Base-by-base conservation (phyloP, 1,140 invertebrate species). In the Aphelinus atriplicis region DNA sequence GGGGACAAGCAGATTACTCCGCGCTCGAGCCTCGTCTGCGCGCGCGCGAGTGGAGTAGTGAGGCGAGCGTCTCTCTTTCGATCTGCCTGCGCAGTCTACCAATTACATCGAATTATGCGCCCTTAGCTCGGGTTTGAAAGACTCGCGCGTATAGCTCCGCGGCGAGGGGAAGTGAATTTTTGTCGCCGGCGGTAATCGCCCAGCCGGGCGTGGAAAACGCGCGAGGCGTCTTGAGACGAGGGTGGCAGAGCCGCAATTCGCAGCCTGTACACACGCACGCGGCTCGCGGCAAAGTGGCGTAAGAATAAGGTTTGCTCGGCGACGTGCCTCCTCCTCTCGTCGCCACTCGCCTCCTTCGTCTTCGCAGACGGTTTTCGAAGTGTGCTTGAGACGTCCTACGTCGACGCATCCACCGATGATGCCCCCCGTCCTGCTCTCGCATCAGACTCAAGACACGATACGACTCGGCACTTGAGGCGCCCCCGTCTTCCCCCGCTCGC, bases 281-380 rank as follows among this genome's bases (percentile, higher is more conserved):
- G 26, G 26, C 26, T 26, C 47, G 81, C 82, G 80, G 80, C 81
- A 86, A 84, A 87, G 85, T 87, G 80, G 85, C 84, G 84, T 85
- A 87, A 88, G 86, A 87, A 87, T 87, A 87, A 88, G 85, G 84
- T 87, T 87, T 86, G 80, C 81, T 76, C 48, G 80, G 82, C 78
- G 79, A 79, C 75, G 80, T 46, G 69, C 51, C 55, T 63, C 75
- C 74, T 80, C 78, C 51, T 53, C 58, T 68, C 62, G 6, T 61
- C 42, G 45, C 53, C 51, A 53, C 51, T 53, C 51, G 51, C 7
- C 55, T 58, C 67, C 46, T 53, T 43, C 57, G 26, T 57, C 65
- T 5, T 65, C 26, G 61, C 7, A 10, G 3, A 26, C 7, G 26
- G 26, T 26, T 26, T 26, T 26, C 26, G 26, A 26, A 26, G 26